A percentile compares a stretch with the other conserved stretches of the same genome.
phyloP scores from a whole-genome alignment of 2,888 invertebrate species.

The Galeopsomyia nigrocyanea region DNA sequence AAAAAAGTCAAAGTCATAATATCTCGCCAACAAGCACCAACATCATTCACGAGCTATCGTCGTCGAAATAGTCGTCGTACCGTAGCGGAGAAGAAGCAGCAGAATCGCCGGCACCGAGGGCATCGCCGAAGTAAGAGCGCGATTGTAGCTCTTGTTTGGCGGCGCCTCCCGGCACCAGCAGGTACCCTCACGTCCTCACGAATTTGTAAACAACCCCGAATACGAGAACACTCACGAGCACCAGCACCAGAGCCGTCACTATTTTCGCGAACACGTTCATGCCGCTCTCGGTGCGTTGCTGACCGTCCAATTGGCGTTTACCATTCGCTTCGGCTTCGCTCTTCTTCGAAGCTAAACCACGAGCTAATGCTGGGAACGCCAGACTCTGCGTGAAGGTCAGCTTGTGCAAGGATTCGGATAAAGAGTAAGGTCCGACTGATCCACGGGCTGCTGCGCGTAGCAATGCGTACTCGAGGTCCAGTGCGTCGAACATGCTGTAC shows the following conservation, averaged over 20 bases:
- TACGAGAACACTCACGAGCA: conserved; percentile 79
- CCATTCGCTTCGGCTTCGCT: conserved; percentile 67
- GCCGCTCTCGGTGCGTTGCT: conserved; percentile 76
- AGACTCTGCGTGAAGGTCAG: conserved; percentile 81
- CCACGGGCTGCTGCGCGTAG: conserved; percentile 79
- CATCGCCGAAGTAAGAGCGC: conserved; percentile 34
- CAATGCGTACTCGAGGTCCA: conserved; percentile 80
- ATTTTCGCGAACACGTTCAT: conserved; percentile 81
- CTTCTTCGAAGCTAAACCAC: conserved; percentile 77
- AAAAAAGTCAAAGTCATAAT: no score
- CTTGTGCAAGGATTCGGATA: conserved; percentile 80
- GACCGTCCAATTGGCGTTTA: conserved; percentile 63
- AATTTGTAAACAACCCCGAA: conserved; percentile 82
- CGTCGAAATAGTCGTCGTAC: background rate
- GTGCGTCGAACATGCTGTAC: conserved; percentile 79
- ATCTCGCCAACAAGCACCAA: no score
- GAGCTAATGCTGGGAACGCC: conserved; percentile 80
- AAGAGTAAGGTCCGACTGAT: conserved; percentile 79
- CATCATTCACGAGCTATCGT: no score
- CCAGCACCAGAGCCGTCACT: conserved; percentile 78
- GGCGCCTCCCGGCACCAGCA: conserved; percentile 73
- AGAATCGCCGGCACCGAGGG: conserved; percentile 41
- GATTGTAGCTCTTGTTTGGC: conserved; percentile 53
- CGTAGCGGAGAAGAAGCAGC: background rate
- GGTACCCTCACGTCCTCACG: conserved; percentile 83